Evolutionary conservation across 2,113 vertebrate genomes (phyloP).

Genomic region (Herpetotheres cachinnans): DNA sequence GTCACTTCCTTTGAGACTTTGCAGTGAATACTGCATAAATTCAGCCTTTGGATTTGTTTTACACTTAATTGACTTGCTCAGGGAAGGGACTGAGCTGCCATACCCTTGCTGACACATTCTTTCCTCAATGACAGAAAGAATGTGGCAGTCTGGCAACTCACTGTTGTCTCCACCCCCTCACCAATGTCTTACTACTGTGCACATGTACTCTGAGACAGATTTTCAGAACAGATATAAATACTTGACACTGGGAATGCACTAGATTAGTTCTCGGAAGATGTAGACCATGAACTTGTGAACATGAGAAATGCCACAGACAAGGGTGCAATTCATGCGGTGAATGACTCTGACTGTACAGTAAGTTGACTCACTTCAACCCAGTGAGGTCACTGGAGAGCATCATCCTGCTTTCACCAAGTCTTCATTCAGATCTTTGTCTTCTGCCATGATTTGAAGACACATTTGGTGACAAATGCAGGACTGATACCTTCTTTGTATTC

Average conservation of each 20-base stretch:
- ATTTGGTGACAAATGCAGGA: background rate
- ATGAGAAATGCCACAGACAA: background rate
- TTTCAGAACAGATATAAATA: background rate
- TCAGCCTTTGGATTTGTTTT: conserved; percentile 41
- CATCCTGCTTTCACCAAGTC: background rate
- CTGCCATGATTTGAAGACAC: background rate
- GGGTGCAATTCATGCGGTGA: background rate
- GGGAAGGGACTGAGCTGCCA: background rate
- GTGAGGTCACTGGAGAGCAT: background rate
- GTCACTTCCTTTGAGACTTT: background rate
- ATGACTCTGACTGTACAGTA: background rate
- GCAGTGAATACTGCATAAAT: background rate
- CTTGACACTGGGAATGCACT: background rate
- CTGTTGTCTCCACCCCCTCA: background rate
- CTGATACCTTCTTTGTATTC: background rate
- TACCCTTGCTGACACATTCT: conserved; percentile 30
- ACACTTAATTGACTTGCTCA: background rate
- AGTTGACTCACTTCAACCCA: background rate
- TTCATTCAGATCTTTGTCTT: background rate
- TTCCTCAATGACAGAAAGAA: background rate
- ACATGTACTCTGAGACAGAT: background rate
- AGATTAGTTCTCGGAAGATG: background rate
- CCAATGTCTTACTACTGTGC: background rate
- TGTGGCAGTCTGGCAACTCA: background rate
- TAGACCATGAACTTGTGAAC: background rate